Percentiles rank a stretch among this genome's conserved stretches.
Conservation (phyloP, 2,888 invertebrate species). For the Protonemura montana region DNA sequence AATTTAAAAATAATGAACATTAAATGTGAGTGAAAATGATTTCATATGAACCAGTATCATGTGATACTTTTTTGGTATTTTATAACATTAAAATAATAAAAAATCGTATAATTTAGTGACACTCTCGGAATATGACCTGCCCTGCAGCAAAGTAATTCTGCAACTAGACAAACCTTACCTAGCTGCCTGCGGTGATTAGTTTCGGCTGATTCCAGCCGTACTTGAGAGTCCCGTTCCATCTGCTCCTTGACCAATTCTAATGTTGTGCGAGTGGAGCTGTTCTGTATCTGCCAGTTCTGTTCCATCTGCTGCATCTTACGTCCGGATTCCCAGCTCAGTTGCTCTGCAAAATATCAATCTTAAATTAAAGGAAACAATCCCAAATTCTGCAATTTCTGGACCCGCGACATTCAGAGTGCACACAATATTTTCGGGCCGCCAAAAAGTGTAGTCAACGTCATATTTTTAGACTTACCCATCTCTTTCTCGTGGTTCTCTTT, state of each 20-base stretch:
- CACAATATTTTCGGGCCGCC: too few species aligned
- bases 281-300: constrained; percentile 58
- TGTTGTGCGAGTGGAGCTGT: constrained; percentile 58
- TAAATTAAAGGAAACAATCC: not conserved
- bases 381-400: too few species aligned
- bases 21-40: too few species aligned
- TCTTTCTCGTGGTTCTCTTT: constrained; percentile 71
- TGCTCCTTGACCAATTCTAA: constrained; percentile 62
- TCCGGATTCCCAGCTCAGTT: constrained; percentile 58
- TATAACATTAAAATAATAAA: too few species aligned
- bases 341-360: constrained; percentile 55
- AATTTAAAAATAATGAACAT: too few species aligned
- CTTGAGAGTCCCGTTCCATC: constrained; percentile 61
- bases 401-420: too few species aligned
- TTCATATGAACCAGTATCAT: too few species aligned
- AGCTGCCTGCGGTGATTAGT: constrained; percentile 69
- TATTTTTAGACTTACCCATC: constrained; percentile 63
- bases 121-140: too few species aligned
- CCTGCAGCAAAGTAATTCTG: too few species aligned
- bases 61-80: too few species aligned
- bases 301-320: constrained; percentile 58
- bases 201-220: constrained; percentile 60
- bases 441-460: too few species aligned
- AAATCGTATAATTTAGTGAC: too few species aligned
- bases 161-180: constrained; percentile 59